phyloP scores from a whole-genome alignment of 2,888 invertebrate species.

The Hydrotaea diabolus region DNA sequence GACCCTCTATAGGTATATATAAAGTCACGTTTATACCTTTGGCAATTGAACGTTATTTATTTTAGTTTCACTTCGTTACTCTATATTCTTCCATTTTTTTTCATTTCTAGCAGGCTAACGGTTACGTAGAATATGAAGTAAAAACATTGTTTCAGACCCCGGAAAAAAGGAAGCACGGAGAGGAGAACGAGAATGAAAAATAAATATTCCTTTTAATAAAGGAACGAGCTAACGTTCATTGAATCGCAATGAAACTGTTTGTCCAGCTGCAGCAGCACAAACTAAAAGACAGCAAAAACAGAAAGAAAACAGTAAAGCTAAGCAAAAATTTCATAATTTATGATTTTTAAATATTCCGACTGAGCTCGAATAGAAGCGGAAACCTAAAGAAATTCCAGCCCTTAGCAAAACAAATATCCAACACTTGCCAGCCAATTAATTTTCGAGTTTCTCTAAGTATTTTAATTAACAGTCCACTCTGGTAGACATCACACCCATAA shows the following conservation, averaged over 20 bases:
- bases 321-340: conserved; percentile 15
- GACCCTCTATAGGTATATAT: background rate
- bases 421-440: background rate
- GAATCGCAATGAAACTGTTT: conserved; percentile 21
- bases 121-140: background rate
- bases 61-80: conserved; percentile 39
- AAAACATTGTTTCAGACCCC: background rate
- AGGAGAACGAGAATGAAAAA: conserved; percentile 1
- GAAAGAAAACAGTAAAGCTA: background rate
- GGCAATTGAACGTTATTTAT: conserved; percentile 63
- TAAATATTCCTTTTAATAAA: conserved; percentile 19
- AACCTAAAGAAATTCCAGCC: background rate
- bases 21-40: conserved; percentile 63
- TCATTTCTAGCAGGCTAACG: too few relatives aligned
- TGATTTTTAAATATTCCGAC: conserved; percentile 4
- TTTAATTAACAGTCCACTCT: too few relatives aligned
- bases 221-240: background rate
- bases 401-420: background rate
- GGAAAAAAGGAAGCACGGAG: background rate
- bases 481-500: too few relatives aligned
- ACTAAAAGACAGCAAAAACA: background rate
- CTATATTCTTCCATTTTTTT: background rate
- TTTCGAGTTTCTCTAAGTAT: too few relatives aligned
- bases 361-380: too few relatives aligned
- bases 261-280: conserved; percentile 1